Evolutionary conservation across 2,888 invertebrate species (phyloP), one percentile per base, ranked within the genome.

Genomic region (Tipula vernalis): DNA sequence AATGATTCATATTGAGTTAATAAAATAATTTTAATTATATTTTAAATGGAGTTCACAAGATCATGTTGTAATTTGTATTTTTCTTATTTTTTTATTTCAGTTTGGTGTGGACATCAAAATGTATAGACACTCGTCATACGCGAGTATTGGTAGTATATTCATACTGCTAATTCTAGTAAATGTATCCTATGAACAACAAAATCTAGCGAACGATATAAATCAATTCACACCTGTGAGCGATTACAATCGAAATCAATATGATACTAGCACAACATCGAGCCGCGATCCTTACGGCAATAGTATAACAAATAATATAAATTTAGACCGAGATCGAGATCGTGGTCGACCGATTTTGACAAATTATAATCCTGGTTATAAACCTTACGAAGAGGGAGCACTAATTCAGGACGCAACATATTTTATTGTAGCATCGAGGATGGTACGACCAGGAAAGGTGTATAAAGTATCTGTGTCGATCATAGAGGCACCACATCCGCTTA

Each of bases 391-490:
- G 5, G 86, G 28, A 36, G 39, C 71, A 44, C 83, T 86, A 47
- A 85, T 88, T 4, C 89, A 90, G 0, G 91, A 91, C 85, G 91
- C 91, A 0, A 97, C 97, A 8, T 98, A 98, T 91, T 97, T 99
- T 90, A 95, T 99, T 88, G 96, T 98, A 41, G 97, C 98, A 0
- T 98, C 98, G 3, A 94, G 95, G 88, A 96, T 97, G 94, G 96
- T 99, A 12, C 94, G 98, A 4, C 98, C 99, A 0, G 97, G 97
- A 0, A 96, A 98, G 89, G 95, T 98, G 87, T 98, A 98, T 91
- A 95, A 97, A 89, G 95, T 98, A 5, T 95, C 96, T 0, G 98
- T 97, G 0, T 96, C 96, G 87, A 95, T 98, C 47, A 92, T 98
- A 42, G 94, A 95, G 90, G 95, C 96, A 6, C 94, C 95, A 86